Percentiles rank a stretch among this genome's conserved stretches.
These are phyloP conservation scores for Tamandua tetradactyla DNA, from an alignment of 2,797 vertebrate genomes.

Conservation along the genomic window DNA sequence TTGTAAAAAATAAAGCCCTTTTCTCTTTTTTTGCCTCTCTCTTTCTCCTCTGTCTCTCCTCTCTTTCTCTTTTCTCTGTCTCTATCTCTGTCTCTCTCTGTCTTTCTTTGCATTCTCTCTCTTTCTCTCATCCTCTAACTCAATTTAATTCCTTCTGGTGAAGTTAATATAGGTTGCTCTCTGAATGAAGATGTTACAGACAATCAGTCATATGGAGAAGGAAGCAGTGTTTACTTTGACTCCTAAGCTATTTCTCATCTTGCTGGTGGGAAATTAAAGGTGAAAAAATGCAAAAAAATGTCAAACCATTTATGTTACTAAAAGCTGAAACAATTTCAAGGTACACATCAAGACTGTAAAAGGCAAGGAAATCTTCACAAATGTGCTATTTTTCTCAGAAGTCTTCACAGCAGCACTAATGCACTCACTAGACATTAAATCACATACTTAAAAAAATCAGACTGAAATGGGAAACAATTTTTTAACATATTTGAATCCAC, in stretches of 20 bases:
- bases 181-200: background rate
- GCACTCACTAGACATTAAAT: conserved; percentile 62
- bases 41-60: too few relatives aligned
- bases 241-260: background rate
- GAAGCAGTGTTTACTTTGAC: background rate
- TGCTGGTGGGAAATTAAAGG: conserved; percentile 40
- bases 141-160: background rate
- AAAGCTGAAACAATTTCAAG: conserved; percentile 60
- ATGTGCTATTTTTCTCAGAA: background rate
- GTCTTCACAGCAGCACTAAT: background rate
- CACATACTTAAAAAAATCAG: conserved; percentile 21
- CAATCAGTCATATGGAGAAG: background rate
- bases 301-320: conserved; percentile 51
- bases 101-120: background rate
- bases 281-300: conserved; percentile 7
- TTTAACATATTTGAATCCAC: conserved; percentile 54
- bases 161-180: background rate
- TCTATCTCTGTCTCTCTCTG: background rate
- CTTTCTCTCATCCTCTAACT: background rate
- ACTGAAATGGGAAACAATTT: conserved; percentile 58
- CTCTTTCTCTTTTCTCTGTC: background rate
- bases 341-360: conserved; percentile 41
- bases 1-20: background rate
- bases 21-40: background rate
- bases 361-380: conserved; percentile 42